Conservation (phyloP, 2,797 vertebrate species). For the Thalassophryne amazonica region DNA sequence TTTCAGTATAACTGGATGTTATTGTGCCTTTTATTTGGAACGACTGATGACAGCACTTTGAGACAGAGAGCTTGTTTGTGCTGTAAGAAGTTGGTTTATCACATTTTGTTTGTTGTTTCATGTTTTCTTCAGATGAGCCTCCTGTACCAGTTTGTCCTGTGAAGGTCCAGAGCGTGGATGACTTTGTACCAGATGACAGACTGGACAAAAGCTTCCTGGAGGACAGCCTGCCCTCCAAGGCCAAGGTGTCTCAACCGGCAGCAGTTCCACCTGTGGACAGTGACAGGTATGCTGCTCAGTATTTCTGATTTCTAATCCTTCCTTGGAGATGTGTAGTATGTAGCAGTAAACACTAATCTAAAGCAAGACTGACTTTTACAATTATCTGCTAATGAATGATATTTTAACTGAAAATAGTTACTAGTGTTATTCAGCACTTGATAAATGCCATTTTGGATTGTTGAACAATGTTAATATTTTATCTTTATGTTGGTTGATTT, state of each 20-base stretch:
- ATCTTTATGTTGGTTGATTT: too few species aligned
- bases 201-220: conserved; percentile 94
- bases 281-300: conserved; percentile 80
- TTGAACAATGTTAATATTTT: too few species aligned
- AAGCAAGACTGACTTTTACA: too few species aligned
- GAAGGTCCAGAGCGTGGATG: conserved; percentile 85
- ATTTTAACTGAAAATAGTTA: too few species aligned
- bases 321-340: too few species aligned
- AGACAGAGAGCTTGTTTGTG: neutral
- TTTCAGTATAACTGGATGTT: neutral
- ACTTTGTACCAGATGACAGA: conserved; percentile 90
- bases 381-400: too few species aligned
- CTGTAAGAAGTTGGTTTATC: neutral
- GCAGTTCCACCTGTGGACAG: conserved; percentile 72
- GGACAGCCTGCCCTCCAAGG: conserved; percentile 70
- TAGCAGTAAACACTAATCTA: too few species aligned
- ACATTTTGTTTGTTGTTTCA: neutral
- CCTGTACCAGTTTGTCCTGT: conserved; percentile 52
- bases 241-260: conserved; percentile 33
- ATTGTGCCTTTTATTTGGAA: neutral
- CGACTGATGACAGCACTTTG: neutral
- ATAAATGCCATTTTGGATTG: too few species aligned
- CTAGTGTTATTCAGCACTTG: too few species aligned
- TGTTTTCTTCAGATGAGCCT: conserved; percentile 57
- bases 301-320: neutral